Evolutionary conservation across 2,113 vertebrate species (phyloP).

Genomic region (Sorex fumeus): DNA sequence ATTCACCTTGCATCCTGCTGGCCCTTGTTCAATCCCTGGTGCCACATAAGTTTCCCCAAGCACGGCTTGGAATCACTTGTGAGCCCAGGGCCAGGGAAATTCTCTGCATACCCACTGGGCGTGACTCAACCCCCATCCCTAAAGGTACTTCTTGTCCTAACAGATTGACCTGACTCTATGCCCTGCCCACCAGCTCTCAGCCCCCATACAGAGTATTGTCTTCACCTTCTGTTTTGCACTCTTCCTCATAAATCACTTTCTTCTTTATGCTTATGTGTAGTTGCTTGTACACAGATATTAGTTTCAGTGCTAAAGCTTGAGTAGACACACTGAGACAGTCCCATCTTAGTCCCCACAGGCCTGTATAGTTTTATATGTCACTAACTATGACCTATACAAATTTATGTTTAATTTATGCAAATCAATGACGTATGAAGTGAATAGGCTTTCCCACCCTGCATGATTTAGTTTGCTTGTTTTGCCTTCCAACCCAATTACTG

Average conservation of each 20-base stretch:
- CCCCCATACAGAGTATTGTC: background rate
- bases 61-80: no score
- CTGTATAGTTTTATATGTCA: background rate
- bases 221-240: background rate
- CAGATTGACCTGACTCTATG: background rate
- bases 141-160: constrained; percentile 18
- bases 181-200: background rate
- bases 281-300: background rate
- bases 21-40: no score
- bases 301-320: background rate
- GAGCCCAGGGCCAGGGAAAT: no score
- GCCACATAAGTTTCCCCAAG: no score
- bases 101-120: no score
- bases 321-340: rapidly evolving
- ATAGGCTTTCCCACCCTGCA: no score
- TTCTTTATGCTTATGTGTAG: no score
- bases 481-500: background rate
- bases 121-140: no score
- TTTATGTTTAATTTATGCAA: background rate
- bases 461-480: background rate
- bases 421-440: background rate
- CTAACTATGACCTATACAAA: no score
- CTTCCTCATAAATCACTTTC: background rate
- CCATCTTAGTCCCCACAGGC: rapidly evolving
- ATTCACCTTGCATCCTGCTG: no score